phyloP scores from a whole-genome alignment of 2,113 vertebrate species.

The Chrysochloris asiatica region DNA sequence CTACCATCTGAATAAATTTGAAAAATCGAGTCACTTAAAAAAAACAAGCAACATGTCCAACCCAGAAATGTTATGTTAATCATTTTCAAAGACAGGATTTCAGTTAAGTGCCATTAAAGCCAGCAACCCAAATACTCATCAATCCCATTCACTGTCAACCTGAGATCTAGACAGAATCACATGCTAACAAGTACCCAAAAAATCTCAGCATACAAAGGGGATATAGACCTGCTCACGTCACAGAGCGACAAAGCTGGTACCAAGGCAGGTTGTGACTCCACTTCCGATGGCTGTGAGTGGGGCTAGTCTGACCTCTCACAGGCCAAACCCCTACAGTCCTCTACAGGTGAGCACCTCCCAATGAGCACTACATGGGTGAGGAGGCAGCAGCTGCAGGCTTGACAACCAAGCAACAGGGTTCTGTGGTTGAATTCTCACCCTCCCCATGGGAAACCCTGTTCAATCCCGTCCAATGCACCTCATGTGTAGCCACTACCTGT shows the following conservation, averaged over 20 bases:
- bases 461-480: background rate
- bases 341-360: background rate
- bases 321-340: background rate
- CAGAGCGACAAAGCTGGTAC: accelerated
- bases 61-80: accelerated
- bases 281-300: background rate
- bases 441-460: background rate
- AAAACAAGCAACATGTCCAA: too few relatives aligned
- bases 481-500: background rate
- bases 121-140: background rate
- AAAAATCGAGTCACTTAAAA: background rate
- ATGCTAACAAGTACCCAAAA: background rate
- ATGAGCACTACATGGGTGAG: background rate
- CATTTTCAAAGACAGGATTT: background rate
- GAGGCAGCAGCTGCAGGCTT: background rate
- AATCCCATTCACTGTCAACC: background rate
- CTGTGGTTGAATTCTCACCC: background rate
- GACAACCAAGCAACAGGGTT: background rate
- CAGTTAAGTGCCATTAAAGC: background rate
- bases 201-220: background rate
- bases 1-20: background rate
- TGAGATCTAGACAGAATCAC: background rate
- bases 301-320: background rate
- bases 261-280: background rate
- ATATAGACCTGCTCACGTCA: background rate